These are phyloP conservation scores for Bovichtus diacanthus DNA, from an alignment of 2,797 vertebrate genomes.

Conservation along the genomic window DNA sequence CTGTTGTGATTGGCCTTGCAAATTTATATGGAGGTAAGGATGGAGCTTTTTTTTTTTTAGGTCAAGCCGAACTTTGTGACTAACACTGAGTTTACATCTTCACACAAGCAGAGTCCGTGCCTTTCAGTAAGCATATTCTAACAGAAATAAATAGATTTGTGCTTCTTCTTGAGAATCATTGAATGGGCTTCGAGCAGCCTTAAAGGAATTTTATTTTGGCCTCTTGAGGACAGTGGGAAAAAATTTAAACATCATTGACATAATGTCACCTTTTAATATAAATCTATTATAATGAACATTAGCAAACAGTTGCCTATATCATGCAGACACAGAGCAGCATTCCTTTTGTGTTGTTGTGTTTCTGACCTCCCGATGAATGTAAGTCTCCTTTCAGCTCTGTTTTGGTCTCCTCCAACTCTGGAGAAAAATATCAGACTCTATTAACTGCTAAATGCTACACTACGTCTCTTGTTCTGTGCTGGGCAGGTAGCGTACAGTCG, in stretches of 20 bases:
- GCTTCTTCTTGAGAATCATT: not conserved
- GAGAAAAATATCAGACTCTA: not conserved
- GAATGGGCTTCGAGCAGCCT: not conserved
- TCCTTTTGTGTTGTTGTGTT: not conserved
- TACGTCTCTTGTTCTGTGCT: not conserved
- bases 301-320: too few species aligned
- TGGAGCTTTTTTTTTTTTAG: not conserved
- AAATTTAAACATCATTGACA: not conserved
- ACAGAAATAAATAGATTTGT: not conserved
- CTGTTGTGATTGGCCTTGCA: not conserved
- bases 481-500: not conserved
- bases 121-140: not conserved
- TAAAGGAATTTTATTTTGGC: not conserved
- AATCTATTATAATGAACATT: not conserved
- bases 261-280: not conserved
- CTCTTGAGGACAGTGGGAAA: not conserved
- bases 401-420: not conserved
- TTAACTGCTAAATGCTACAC: not conserved
- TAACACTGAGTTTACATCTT: not conserved
- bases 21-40: not conserved
- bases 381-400: not conserved
- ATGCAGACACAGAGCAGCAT: not conserved
- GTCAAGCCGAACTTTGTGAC: not conserved
- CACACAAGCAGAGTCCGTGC: not conserved
- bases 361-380: not conserved